Percentiles rank a stretch among this genome's conserved stretches.
Evolutionary conservation across 2,888 invertebrate species (phyloP).

Genomic region (Xanthorhoe spadicearia): DNA sequence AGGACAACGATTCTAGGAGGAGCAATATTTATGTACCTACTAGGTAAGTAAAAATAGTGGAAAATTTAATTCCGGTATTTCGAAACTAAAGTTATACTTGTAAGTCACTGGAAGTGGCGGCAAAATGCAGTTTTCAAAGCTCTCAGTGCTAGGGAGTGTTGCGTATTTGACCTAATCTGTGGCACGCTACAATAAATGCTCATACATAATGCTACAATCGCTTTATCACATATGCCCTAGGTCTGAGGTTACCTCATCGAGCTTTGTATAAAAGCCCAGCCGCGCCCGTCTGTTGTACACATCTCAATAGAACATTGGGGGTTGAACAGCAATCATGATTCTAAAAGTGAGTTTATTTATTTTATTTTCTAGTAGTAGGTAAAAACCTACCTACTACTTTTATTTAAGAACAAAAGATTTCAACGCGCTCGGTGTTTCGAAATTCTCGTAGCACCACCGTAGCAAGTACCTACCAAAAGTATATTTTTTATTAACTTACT

Average conservation of each 20-base stretch:
- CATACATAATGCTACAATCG: conserved; percentile 54
- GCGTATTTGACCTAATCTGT: conserved; percentile 16
- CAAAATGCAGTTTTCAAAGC: conserved; percentile 6
- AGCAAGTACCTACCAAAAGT: neutral
- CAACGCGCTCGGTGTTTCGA: conserved; percentile 6
- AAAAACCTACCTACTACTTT: neutral
- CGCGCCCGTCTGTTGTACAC: conserved; percentile 53
- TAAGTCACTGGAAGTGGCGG: neutral
- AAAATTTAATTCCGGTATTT: no score
- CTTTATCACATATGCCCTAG: conserved; percentile 61
- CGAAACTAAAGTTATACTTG: no score
- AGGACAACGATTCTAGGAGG: no score
- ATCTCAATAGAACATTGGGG: conserved; percentile 60
- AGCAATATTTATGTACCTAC: no score
- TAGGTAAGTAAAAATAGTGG: no score
- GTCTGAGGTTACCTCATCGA: conserved; percentile 51
- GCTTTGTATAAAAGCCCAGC: conserved; percentile 70
- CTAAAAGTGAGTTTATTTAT: conserved; percentile 66
- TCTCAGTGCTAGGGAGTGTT: neutral
- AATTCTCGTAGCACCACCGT: conserved; percentile 21
- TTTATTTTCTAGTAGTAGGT: conserved; percentile 13
- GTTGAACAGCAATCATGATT: conserved; percentile 66
- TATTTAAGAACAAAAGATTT: conserved; percentile 6
- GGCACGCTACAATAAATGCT: conserved; percentile 36
- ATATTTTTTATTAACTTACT: no score